Base-by-base conservation (phyloP, 2,888 invertebrate species). In the Noctua pronuba region DNA sequence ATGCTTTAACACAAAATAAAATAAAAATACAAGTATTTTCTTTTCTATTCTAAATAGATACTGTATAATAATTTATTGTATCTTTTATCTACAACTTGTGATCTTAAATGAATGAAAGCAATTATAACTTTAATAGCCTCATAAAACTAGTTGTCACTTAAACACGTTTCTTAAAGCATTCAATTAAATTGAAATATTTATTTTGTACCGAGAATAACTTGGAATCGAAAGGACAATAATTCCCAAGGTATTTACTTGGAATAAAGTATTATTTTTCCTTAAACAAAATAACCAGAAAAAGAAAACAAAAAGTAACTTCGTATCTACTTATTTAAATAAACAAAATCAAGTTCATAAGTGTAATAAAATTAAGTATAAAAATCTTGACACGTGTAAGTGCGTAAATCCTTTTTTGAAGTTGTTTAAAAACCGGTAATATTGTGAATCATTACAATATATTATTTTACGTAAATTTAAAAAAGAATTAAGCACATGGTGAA, bases 61-160 rank as follows among this genome's bases (percentile, higher is more conserved):
- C 8, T 24, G 6, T 24, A 49, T 2, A 49, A 21, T 49, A 21
- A 46, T 46, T 46, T 46, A 3, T 4, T 16, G 44, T 46, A 46
- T 46, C 44, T 46, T 46, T 46, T 46, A 49, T 62, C n/a, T n/a
- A 73, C 5, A 73, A 38, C 10, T 67, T 68, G 46, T 68, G 21
- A n/a, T 41, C 41, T 41, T 41, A 46, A 46, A 46, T 46, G 41
- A 46, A n/a, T n/a, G n/a, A n/a, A n/a, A n/a, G n/a, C n/a, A n/a
- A n/a, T n/a, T n/a, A n/a, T n/a, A n/a, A 46, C 44, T 46, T 46
- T 18, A 46, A 46, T 44, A 44, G 5, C 44, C 44, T 6, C 8
- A 55, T 55, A 52, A 65, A 74, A 74, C 74, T 35, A 55, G 76
- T 76, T 76, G 1, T 52, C 11, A 7, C 8, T 5, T n/a, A 6